Evolutionary conservation across 1,140 invertebrate species (phyloP).

Genomic region (Drosophila repleta): DNA sequence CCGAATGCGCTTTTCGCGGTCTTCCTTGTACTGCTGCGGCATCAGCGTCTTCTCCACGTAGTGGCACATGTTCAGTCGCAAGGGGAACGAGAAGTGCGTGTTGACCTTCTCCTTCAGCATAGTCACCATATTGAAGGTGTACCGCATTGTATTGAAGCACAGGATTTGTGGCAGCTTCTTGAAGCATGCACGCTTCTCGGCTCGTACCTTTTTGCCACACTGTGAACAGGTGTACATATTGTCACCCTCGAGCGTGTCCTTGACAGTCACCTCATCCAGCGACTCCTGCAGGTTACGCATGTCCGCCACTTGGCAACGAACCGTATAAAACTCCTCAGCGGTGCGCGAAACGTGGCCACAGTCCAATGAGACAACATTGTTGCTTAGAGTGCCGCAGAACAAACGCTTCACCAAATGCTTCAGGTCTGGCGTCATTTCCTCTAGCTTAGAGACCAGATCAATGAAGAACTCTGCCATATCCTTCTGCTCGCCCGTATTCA

Average conservation of each 20-base stretch:
- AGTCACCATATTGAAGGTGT: constrained; percentile 98
- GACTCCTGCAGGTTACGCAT: constrained; percentile 98
- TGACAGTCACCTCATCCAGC: constrained; percentile 97
- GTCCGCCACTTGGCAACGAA: constrained; percentile 97
- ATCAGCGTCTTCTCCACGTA: constrained; percentile 97
- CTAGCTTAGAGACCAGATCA: constrained; percentile 96
- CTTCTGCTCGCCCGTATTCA: constrained; percentile 98
- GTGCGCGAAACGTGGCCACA: constrained; percentile 97
- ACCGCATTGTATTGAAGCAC: constrained; percentile 99
- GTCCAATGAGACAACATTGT: constrained; percentile 97
- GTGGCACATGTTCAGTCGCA: constrained; percentile 95
- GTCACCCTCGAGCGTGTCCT: constrained; percentile 97
- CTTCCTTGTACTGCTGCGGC: constrained; percentile 91
- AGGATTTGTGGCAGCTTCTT: constrained; percentile 96
- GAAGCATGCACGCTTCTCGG: constrained; percentile 97
- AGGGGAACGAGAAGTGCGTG: constrained; percentile 98
- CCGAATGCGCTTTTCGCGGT: constrained; percentile 52
- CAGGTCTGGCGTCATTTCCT: constrained; percentile 96
- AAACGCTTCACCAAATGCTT: constrained; percentile 95
- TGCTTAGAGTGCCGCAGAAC: constrained; percentile 96
- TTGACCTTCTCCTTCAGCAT: constrained; percentile 99
- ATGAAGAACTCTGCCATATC: constrained; percentile 99
- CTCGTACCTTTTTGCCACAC: constrained; percentile 96
- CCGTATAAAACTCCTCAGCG: constrained; percentile 97
- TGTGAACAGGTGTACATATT: constrained; percentile 99